A percentile compares a stretch with the other conserved stretches of the same genome.
These are phyloP conservation scores for Seira musarum DNA, from an alignment of 2,888 invertebrate genomes.

Conservation along the genomic window DNA sequence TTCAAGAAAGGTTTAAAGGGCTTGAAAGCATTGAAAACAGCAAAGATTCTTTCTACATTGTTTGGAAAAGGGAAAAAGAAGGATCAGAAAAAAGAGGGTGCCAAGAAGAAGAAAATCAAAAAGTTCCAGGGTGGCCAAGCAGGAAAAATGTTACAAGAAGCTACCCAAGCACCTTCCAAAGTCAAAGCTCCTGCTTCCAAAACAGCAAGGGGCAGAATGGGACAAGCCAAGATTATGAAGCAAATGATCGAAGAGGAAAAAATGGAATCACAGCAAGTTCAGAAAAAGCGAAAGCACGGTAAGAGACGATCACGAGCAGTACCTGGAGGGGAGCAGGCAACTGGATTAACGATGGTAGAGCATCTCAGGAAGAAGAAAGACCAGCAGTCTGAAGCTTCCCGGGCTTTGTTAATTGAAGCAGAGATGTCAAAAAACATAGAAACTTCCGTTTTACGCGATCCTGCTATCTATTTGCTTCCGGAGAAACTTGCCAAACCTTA, in stretches of 20 bases:
- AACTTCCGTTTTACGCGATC: constrained; percentile 32
- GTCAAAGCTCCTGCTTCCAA: constrained; percentile 7
- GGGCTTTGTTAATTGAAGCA: constrained; percentile 26
- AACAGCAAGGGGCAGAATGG: constrained; percentile 18
- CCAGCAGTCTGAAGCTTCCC: constrained; percentile 31
- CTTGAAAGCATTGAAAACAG: constrained; percentile 32
- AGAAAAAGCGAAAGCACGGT: not conserved
- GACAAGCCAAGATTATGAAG: constrained; percentile 29
- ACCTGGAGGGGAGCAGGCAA: not conserved
- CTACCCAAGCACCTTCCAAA: not conserved
- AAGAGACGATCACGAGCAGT: constrained; percentile 8
- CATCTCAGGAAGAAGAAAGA: not conserved
- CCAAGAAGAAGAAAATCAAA: constrained; percentile 39
- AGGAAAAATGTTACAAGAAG: constrained; percentile 34
- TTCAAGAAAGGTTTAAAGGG: constrained; percentile 19
- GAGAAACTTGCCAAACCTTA: constrained; percentile 23
- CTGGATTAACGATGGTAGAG: not conserved
- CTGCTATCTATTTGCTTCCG: constrained; percentile 36
- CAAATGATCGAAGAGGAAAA: constrained; percentile 28
- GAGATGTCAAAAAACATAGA: constrained; percentile 36
- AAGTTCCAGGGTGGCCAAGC: constrained; percentile 51
- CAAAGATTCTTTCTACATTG: constrained; percentile 27
- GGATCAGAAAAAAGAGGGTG: constrained; percentile 2
- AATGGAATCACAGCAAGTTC: constrained; percentile 2
- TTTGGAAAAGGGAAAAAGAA: constrained; percentile 35